Percentiles rank a stretch among this genome's conserved stretches.
Conservation (phyloP, 2,113 vertebrate species). For the Elachura formosa region DNA sequence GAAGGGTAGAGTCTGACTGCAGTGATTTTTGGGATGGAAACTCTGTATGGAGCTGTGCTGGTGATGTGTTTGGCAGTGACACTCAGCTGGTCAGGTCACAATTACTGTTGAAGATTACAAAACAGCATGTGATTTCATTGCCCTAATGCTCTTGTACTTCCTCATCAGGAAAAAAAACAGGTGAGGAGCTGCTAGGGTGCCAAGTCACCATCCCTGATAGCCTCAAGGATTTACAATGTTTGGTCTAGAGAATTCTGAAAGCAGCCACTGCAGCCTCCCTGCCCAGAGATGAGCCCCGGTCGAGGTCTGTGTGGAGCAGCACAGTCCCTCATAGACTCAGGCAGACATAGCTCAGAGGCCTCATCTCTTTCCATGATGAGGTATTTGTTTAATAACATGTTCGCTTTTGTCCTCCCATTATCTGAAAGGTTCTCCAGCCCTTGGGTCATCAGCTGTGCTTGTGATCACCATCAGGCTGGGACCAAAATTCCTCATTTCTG, state of each 20-base stretch:
- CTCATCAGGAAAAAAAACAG: not conserved
- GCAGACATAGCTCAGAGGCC: not conserved
- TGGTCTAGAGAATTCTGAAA: not conserved
- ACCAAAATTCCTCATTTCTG: not conserved
- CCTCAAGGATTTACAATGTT: not conserved
- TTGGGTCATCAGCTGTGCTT: not conserved
- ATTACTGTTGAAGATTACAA: not conserved
- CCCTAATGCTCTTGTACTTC: not conserved
- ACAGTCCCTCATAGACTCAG: not conserved
- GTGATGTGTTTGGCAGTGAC: accelerated
- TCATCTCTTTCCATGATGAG: accelerated
- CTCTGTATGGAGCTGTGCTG: accelerated
- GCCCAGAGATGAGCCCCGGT: accelerated
- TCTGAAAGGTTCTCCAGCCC: not conserved
- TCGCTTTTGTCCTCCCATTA: not conserved
- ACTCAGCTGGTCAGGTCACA: not conserved
- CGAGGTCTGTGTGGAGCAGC: not conserved
- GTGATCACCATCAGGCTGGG: not conserved
- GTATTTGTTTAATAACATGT: accelerated
- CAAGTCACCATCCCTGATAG: too few species aligned
- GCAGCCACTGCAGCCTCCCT: not conserved
- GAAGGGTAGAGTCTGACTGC: accelerated
- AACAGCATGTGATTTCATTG: not conserved
- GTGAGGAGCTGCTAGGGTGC: not conserved
- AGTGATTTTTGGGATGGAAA: accelerated